These are phyloP conservation scores for Cardiocondyla obscurior DNA, from an alignment of 1,140 invertebrate species.

Conservation along the genomic window DNA sequence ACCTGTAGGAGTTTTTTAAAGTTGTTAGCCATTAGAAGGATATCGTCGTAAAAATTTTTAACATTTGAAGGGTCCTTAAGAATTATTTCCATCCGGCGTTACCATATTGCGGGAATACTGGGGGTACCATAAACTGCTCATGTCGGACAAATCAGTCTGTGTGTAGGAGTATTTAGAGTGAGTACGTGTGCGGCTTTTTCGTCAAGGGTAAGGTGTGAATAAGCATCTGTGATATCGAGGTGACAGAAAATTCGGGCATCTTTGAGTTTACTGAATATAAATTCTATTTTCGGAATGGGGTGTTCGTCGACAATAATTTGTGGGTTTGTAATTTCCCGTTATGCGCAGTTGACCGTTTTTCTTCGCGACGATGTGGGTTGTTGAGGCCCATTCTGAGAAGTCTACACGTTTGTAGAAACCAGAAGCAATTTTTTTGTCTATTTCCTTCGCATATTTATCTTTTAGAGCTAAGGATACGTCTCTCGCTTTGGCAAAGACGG, in stretches of 20 bases:
- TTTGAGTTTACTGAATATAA: neutral
- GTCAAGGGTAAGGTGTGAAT: neutral
- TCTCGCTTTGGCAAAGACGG: constrained; percentile 34
- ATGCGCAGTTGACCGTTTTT: neutral
- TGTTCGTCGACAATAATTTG: neutral
- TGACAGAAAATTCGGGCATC: neutral
- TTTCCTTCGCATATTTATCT: constrained; percentile 29
- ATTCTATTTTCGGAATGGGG: neutral
- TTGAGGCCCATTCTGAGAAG: constrained; percentile 45
- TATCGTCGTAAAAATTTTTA: neutral
- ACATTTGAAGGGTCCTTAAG: neutral
- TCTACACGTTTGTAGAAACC: constrained; percentile 61
- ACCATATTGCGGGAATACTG: neutral
- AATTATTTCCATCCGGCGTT: neutral
- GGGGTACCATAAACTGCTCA: neutral
- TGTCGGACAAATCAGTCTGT: neutral
- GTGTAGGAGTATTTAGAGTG: neutral
- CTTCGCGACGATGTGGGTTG: constrained; percentile 7
- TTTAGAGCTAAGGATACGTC: constrained; percentile 46
- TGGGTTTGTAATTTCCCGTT: constrained; percentile 10
- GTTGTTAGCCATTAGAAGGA: neutral
- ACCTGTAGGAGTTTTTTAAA: neutral
- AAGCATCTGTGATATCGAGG: neutral
- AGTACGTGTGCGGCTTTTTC: neutral
- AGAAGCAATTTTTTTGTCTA: constrained; percentile 46